Base-by-base conservation (phyloP, 2,113 vertebrate species). In the Brachyistius frenatus region DNA sequence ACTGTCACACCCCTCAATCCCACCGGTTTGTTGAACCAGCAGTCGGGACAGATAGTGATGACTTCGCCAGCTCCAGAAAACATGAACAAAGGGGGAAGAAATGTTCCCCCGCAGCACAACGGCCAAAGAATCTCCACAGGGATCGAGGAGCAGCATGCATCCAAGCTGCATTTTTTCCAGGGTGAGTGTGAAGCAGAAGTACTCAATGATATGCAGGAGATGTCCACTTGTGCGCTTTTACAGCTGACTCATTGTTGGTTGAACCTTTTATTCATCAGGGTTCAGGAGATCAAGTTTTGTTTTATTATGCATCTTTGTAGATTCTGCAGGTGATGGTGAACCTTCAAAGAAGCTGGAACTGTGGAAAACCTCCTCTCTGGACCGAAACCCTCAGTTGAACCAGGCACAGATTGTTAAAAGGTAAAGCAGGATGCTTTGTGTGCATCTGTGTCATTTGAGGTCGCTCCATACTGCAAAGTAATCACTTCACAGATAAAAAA, bases 1-100 rank as follows among this genome's bases (percentile, higher is more conserved):
- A 99, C 98, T 0, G 94, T 96, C 33, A 91, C 96, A 44, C 96
- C 96, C 0, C 95, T 99, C 81, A 94, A 57, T 44, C 86, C 88
- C 8, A 66, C 83, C 1, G 14, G 76, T 4, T 47, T 91, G 56
- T 53, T 95, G 57, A 81, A 78, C 35, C 79, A 85, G 74, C 87
- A 81, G 70, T 7, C 77, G 5, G 76, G n/a, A 31, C 80, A 88
- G 57, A 79, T 75, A 14, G 76, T 30, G 37, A 53, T 11, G 0
- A 44, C 44, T 33, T n/a, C 76, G 37, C 39, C 86, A 32, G 39
- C 76, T 66, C 71, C 78, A 50, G 83, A 86, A 55, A 85, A 52
- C 52, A 49, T 54, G 14, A 30, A 66, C 31, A 52, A 49, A 15
- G 35, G 58, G 3, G 30, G 13, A 16, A 72, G 31, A 53, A 49